Base-by-base conservation (phyloP, 2,113 vertebrate genomes). In the Eublepharis macularius region DNA sequence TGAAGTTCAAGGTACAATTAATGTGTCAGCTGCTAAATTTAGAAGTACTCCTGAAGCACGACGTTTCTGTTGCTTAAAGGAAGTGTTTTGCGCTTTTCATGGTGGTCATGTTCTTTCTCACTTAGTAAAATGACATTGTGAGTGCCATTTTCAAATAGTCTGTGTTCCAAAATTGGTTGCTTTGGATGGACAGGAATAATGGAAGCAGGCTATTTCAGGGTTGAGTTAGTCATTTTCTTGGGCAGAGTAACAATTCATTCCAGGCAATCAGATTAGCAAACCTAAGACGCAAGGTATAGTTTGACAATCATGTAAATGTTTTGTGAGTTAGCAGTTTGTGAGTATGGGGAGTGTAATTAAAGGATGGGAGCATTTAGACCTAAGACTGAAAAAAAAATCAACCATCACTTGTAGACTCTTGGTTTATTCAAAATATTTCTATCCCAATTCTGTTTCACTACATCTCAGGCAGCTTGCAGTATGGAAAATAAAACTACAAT, bases 151-250 rank as follows among this genome's bases (percentile, higher is more conserved):
- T 83, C 45, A 47, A 66, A 14, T 12, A n/a, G 14, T 66, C 26
- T 16, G 16, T 80, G 32, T 65, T 66, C 13, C 13, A 75, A n/a
- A 63, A 66, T 66, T 76, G 88, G 85, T 74, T 75, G 19, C 36
- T 81, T 89, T 87, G 74, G 21, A 47, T 91, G 90, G 84, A 66
- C 86, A 87, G 88, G 54, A 80, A 84, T 29, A 84, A 74, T 65
- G n/a, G 49, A 68, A 41, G 13, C 43, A 51, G 4, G 4, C 34
- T 84, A 51, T 68, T 32, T 68, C 83, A 54, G n/a, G 26, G 68
- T 29, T 84, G 43, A 76, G 32, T 76, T 76, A 45, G 54, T 63
- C 57, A 39, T 43, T 84, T 84, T 21, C 34, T 80, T 81, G 34
- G 49, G 36, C 63, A 76, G 36, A 54, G 11, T 69, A 70, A 16